phyloP scores from a whole-genome alignment of 2,797 vertebrate species.

The Enteromius afrohamiltoni region DNA sequence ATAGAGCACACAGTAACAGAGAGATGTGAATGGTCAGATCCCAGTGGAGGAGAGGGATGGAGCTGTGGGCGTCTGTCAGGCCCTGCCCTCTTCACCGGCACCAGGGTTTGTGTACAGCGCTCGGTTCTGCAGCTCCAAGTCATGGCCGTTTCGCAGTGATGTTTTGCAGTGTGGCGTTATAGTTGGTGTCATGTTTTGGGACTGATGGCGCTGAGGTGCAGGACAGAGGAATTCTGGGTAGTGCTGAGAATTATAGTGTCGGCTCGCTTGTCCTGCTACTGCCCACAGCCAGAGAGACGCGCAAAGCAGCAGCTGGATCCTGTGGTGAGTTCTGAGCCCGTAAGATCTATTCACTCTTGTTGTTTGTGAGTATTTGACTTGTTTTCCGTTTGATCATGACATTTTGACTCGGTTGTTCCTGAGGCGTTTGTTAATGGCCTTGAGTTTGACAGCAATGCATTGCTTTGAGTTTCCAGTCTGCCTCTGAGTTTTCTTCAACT shows the following conservation, averaged over 20 bases:
- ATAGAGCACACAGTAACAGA: constrained; percentile 19
- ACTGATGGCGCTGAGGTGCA: constrained; percentile 38
- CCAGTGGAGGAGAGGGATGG: neutral
- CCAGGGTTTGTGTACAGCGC: constrained; percentile 21
- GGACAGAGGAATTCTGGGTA: constrained; percentile 32
- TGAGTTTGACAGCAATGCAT: constrained; percentile 6
- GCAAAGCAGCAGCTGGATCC: neutral
- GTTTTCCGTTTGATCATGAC: constrained; percentile 16
- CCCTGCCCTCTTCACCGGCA: neutral
- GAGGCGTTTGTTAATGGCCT: constrained; percentile 22
- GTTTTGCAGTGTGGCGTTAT: constrained; percentile 4
- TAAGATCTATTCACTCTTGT: neutral
- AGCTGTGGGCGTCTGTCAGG: neutral
- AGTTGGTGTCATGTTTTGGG: neutral
- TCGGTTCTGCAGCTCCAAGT: neutral
- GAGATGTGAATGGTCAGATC: constrained; percentile 7
- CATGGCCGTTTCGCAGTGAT: neutral
- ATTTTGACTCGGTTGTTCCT: constrained; percentile 15
- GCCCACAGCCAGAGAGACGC: neutral
- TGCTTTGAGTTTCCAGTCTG: constrained; percentile 21
- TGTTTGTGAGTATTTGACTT: constrained; percentile 29
- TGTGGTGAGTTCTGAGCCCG: constrained; percentile 25
- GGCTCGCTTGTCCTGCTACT: neutral
- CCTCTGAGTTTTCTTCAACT: constrained; percentile 4
- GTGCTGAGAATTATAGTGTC: constrained; percentile 44